phyloP scores from a whole-genome alignment of 2,113 vertebrate species.

The Sander lucioperca region DNA sequence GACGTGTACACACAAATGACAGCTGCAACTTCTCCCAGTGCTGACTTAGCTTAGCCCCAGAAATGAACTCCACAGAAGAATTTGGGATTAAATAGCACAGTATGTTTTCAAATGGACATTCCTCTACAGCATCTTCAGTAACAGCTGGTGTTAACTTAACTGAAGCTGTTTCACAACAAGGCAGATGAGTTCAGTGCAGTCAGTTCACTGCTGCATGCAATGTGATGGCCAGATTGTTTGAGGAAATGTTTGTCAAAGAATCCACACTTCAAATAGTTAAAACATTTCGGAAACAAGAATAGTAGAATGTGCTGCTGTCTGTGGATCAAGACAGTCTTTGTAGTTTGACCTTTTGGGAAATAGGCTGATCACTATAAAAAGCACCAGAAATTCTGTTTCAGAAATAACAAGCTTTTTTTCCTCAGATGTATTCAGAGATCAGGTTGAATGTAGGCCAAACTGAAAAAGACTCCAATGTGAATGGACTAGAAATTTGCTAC shows the following conservation, averaged over 20 bases:
- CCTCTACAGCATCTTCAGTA: conserved; percentile 8
- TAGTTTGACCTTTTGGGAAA: not conserved
- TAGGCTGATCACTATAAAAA: conserved; percentile 9
- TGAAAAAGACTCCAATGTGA: conserved; percentile 20
- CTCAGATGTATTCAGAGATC: not conserved
- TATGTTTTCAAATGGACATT: conserved; percentile 40
- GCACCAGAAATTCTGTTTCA: not conserved
- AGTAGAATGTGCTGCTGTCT: not conserved
- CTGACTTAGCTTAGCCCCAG: conserved; percentile 4
- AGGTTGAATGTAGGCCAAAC: not conserved
- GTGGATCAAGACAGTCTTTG: not conserved
- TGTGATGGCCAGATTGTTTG: not conserved
- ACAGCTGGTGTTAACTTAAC: conserved; percentile 27
- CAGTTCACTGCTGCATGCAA: not conserved
- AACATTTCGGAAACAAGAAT: not conserved
- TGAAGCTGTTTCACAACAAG: conserved; percentile 19
- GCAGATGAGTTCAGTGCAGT: not conserved
- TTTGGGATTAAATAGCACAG: conserved; percentile 13
- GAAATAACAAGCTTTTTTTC: not conserved
- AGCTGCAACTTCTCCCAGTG: conserved; percentile 20
- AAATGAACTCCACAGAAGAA: not conserved
- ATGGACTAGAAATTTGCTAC: conserved; percentile 22
- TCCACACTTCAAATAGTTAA: not conserved
- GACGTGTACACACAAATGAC: not conserved
- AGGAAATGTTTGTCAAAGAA: not conserved